Percentiles rank a stretch among this genome's conserved stretches.
Evolutionary conservation across 2,113 vertebrate species (phyloP).

Genomic region (Prionailurus viverrinus): DNA sequence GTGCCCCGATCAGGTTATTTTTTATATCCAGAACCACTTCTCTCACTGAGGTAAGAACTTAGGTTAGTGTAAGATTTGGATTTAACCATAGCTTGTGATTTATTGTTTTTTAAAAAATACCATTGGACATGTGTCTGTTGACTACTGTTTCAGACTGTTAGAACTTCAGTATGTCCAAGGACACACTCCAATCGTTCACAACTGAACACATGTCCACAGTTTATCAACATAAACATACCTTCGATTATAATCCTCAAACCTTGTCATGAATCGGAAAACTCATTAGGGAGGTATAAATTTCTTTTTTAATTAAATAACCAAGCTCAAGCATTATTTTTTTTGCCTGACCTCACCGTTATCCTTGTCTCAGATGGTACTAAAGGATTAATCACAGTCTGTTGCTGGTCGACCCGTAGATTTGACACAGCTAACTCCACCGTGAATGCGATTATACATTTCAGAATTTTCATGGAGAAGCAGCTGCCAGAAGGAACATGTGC

Average conservation of each 20-base stretch:
- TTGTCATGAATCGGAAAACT: not conserved
- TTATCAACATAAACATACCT: not conserved
- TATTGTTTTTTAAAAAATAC: not conserved
- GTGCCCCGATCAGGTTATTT: not conserved
- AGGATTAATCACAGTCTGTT: conserved; percentile 41
- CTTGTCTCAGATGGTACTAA: not conserved
- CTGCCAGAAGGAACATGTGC: not conserved
- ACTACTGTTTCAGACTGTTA: not conserved
- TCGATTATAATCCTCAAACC: not conserved
- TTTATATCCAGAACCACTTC: conserved; percentile 6
- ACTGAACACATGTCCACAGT: not conserved
- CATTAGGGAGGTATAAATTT: not conserved
- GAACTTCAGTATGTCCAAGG: not conserved
- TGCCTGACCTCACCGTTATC: not conserved
- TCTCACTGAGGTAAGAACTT: not conserved
- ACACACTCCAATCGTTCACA: not conserved
- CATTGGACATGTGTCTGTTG: not conserved
- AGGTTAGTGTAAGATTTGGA: not conserved
- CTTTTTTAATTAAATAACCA: not conserved
- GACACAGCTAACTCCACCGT: not conserved
- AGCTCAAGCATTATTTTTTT: not conserved
- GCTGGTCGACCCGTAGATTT: not conserved
- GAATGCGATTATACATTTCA: not conserved
- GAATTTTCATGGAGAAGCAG: conserved; percentile 48
- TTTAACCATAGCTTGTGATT: not conserved